Evolutionary conservation across 2,797 vertebrate genomes (phyloP).

Genomic region (Mus minutoides): DNA sequence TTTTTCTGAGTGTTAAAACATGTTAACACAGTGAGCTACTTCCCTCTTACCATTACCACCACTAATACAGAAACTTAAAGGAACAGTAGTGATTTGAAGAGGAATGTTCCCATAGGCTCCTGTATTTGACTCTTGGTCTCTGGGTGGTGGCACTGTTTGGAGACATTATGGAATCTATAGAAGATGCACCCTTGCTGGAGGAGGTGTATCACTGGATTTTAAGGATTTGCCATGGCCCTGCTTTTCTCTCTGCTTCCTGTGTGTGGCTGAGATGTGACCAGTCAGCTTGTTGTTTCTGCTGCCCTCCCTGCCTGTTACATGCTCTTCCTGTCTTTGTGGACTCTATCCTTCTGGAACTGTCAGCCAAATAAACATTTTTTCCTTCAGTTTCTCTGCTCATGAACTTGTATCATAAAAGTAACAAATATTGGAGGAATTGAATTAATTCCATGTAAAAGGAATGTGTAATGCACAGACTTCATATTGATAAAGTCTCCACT

Average conservation of each 20-base stretch:
- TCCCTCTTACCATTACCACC: not conserved
- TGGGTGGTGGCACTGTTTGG: not conserved
- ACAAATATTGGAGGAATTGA: not conserved
- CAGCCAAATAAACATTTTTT: not conserved
- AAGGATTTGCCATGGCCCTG: not conserved
- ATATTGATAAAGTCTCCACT: not conserved
- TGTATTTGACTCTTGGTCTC: not conserved
- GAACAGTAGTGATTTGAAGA: not conserved
- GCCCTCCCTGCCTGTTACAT: not conserved
- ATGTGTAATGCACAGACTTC: not conserved
- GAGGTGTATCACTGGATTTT: not conserved
- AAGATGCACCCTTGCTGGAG: not conserved
- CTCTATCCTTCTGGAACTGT: too few relatives aligned
- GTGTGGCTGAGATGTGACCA: not conserved
- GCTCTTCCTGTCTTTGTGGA: not conserved
- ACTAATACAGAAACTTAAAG: conserved; percentile 29
- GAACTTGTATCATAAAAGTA: not conserved
- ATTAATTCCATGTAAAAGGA: not conserved
- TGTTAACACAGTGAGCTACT: not conserved
- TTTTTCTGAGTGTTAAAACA: not conserved
- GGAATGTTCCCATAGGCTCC: not conserved
- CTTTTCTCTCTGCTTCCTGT: not conserved
- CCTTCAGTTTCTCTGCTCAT: not conserved
- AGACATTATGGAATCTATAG: too few relatives aligned
- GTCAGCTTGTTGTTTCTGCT: not conserved